Base-by-base conservation (phyloP, 2,797 vertebrate species). In the Sebastolobus altivelis region DNA sequence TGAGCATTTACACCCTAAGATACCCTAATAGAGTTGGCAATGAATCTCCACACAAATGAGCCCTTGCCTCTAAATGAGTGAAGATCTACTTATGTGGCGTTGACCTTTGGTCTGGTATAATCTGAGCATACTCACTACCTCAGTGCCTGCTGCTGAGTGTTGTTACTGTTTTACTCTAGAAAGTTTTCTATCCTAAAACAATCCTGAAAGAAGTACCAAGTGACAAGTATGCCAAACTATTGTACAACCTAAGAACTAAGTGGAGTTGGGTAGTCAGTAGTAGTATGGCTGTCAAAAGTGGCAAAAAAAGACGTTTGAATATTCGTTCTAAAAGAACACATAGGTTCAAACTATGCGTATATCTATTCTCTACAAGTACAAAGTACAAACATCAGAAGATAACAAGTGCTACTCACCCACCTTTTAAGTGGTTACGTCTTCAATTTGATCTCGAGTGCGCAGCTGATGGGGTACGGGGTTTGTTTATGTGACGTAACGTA, bases 81-180 rank as follows among this genome's bases (percentile, higher is more conserved):
- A 29, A 40, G 14, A 60, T 65, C 27, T 33, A 58, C 37, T 65
- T n/a, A 29, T 38, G 38, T 31, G 22, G 22, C 22, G 22, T 18
- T 70, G 60, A 70, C 69, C 77, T 71, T 58, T 63, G 65, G 37
- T 33, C 43, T 33, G 46, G 8, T 27, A 14, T 12, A 33, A 59
- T 65, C 74, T 40, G 29, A 12, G 31, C 5, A 33, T 20, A 46
- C 11, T 22, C 27, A 29, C 16, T 13, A 54, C 65, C 72, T 38
- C 46, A 58, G 13, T 29, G 9, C 14, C 43, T 46, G 43, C 22
- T 61, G 61, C 52, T 33, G 13, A 55, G 12, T n/a, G 31, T 8
- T 40, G 54, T 33, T 68, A 29, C n/a, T 79, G 49, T 13, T 76
- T 11, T 46, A 14, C n/a, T 27, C 5, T 8, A 14, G 1, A 72